Base-by-base conservation (phyloP, 2,797 vertebrate species). In the Pangasius djambal region DNA sequence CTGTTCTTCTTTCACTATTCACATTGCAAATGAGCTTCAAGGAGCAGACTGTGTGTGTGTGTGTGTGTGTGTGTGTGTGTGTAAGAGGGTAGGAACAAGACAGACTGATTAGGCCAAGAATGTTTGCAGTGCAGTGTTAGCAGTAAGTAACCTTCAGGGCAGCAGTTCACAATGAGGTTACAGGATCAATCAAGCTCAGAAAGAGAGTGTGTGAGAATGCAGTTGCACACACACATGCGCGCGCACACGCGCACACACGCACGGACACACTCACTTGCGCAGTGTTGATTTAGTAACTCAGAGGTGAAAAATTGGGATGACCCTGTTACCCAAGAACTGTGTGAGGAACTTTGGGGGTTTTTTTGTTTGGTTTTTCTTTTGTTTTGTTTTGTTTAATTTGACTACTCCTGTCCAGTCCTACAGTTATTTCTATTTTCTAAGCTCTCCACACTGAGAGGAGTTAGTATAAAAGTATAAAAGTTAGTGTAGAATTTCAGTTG, bases 131-230 rank as follows among this genome's bases (percentile, higher is more conserved):
- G 90, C 92, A 81, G 88, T 95, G 94, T 94, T 95, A 95, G 93
- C 89, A 92, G 91, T 93, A 93, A 95, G 94, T 92, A 93, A 94
- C 93, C 94, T 94, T 93, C 55, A 74, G 95, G 95, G 93, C 94
- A 91, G 81, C 90, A 92, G 95, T 94, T 95, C 95, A 94, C 93
- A 93, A 94, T 86, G 67, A 93, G 89, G 91, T 92, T 93, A 93
- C 92, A 92, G 92, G 93, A 95, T 96, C 94, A 95, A 94, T 96
- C 94, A 93, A 83, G 89, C 93, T 93, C 88, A 93, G 86, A 83
- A 74, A 93, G 93, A 94, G 82, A 25, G 82, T 57, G 55, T 84
- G 59, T 84, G 57, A 83, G 79, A 83, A 63, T 61, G 79, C 34
- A 6, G 79, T 59, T 1, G 40, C 59, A 67, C 57, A 83, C 28